Conservation (phyloP, 92 coral and sea anemone species). For the Pocillopora grandis region DNA sequence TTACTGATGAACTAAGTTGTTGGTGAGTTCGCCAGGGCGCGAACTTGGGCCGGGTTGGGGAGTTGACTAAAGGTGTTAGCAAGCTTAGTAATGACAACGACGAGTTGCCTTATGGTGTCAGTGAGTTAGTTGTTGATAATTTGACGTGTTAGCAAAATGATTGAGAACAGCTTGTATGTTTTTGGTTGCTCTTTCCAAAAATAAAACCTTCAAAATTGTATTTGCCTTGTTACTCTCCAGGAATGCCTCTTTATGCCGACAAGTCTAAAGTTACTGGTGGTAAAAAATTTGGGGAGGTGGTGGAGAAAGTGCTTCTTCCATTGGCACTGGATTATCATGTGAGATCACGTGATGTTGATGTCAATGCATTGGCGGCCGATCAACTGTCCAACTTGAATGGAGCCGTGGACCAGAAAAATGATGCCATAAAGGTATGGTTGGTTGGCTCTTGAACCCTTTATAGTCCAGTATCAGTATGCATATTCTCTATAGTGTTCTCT, state of each 20-base stretch:
- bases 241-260: neutral
- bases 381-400: slow-evolving; percentile 17
- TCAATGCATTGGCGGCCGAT: neutral
- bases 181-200: neutral
- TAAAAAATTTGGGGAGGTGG: slow-evolving; percentile 55
- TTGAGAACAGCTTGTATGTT: neutral
- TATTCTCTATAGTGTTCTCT: no score
- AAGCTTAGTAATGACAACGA: neutral
- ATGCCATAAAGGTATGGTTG: neutral
- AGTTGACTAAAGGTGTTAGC: neutral
- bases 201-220: neutral
- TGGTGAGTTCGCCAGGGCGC: neutral
- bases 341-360: slow-evolving; percentile 24
- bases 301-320: slow-evolving; percentile 47
- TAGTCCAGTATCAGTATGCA: no score
- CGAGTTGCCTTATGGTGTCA: neutral
- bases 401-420: neutral
- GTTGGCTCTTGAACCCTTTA: neutral
- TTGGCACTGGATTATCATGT: slow-evolving; percentile 45
- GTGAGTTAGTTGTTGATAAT: no score
- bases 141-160: neutral
- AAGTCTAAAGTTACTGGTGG: neutral
- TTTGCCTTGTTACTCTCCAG: neutral
- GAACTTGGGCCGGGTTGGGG: neutral
- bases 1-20: no score